These are phyloP conservation scores for Cepaea nemoralis DNA, from an alignment of 1,140 invertebrate species.

Conservation along the genomic window DNA sequence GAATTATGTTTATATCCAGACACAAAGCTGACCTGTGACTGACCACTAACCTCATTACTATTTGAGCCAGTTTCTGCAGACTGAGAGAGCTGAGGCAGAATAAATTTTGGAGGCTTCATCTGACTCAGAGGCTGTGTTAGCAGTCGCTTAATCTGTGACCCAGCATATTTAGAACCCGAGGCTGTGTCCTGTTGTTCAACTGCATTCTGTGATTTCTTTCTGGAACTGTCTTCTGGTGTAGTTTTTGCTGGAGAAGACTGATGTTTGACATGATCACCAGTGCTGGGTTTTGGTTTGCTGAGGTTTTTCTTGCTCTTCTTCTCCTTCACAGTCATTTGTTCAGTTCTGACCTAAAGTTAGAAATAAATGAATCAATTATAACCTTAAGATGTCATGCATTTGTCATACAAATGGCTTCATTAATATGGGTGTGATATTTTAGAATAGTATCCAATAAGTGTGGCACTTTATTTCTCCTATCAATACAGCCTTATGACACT, in stretches of 20 bases:
- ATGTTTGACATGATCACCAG: neutral
- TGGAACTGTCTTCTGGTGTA: neutral
- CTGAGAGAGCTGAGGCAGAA: neutral
- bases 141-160: neutral
- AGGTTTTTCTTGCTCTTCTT: neutral
- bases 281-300: too few species aligned
- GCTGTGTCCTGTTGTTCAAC: neutral
- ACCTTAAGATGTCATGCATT: neutral
- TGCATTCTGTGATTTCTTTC: neutral
- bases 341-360: neutral
- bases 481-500: too few species aligned
- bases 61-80: neutral
- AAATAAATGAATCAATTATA: neutral
- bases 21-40: neutral
- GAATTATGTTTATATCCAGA: too few species aligned
- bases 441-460: too few species aligned
- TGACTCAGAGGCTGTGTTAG: neutral
- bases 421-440: too few species aligned
- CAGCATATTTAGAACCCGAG: neutral
- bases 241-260: neutral
- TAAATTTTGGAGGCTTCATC: slow-evolving; percentile 7
- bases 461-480: too few species aligned
- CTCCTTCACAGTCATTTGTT: neutral
- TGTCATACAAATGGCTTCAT: too few species aligned
- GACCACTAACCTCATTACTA: neutral